These are phyloP conservation scores for Dermatemys mawii DNA, from an alignment of 2,113 vertebrate genomes.

Conservation along the genomic window DNA sequence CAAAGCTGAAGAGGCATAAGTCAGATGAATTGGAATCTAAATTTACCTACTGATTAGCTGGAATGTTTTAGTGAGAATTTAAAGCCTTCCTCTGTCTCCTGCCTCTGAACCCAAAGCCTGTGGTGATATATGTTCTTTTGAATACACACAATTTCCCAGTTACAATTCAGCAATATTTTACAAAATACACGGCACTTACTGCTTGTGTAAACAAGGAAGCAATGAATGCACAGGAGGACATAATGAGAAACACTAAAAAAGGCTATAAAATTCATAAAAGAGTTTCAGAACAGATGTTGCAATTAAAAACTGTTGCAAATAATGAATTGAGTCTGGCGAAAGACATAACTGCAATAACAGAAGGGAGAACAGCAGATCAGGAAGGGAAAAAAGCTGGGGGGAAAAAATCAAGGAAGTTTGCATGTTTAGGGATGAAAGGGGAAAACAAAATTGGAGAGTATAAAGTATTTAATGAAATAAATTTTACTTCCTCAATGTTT, in stretches of 20 bases:
- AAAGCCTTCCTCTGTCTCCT: neutral
- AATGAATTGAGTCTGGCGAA: neutral
- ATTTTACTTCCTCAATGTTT: slow-evolving; percentile 49
- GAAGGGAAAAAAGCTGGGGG: slow-evolving; percentile 7
- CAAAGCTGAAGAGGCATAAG: neutral
- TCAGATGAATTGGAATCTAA: neutral
- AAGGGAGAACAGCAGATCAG: neutral
- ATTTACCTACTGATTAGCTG: neutral
- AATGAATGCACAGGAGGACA: neutral
- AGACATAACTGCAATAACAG: neutral
- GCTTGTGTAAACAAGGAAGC: neutral
- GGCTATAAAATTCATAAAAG: neutral
- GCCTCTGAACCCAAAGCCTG: neutral
- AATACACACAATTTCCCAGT: neutral
- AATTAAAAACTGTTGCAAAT: neutral
- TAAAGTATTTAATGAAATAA: slow-evolving; percentile 23
- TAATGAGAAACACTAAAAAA: neutral
- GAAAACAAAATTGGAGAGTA: slow-evolving; percentile 19
- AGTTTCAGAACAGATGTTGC: neutral
- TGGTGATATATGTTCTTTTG: neutral
- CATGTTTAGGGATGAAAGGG: neutral
- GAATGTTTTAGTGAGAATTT: neutral
- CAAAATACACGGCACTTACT: neutral
- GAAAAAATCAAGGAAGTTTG: slow-evolving; percentile 34
- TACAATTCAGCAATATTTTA: neutral